Evolutionary conservation across 2,888 invertebrate species (phyloP).

Genomic region (Fragum whitleyi): DNA sequence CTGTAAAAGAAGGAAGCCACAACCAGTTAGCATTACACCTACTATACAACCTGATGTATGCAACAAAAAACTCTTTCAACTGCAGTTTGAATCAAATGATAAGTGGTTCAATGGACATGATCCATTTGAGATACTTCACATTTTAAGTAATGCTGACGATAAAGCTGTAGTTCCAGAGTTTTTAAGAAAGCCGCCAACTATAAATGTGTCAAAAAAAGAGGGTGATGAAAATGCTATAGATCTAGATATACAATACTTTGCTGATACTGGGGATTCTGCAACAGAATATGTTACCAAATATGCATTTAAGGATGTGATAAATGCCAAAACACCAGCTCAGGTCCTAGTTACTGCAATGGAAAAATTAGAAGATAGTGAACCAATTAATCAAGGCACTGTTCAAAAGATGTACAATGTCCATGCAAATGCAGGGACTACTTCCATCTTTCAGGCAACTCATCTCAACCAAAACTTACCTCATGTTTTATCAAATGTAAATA

Average conservation of each 20-base stretch:
- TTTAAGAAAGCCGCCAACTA: neutral
- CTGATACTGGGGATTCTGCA: neutral
- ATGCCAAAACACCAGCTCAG: neutral
- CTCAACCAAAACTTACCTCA: neutral
- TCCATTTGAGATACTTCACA: no score
- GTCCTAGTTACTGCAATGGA: conserved; percentile 4
- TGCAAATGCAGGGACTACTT: neutral
- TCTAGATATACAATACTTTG: neutral
- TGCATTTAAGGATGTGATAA: neutral
- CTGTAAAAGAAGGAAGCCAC: neutral
- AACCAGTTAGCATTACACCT: no score
- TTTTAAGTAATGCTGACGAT: conserved; percentile 1
- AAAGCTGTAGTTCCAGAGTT: conserved; percentile 4
- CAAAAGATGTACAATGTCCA: no score
- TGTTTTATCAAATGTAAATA: neutral
- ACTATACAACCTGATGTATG: no score
- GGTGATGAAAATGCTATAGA: neutral
- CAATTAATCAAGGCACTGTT: conserved; percentile 1
- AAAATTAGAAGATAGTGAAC: conserved; percentile 2
- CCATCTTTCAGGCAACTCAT: conserved; percentile 5
- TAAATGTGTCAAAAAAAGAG: neutral
- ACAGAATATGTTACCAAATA: neutral
- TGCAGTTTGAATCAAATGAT: conserved; percentile 6
- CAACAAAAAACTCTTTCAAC: neutral
- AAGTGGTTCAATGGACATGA: conserved; percentile 9